Evolutionary conservation across 2,113 vertebrate species (phyloP).

Genomic region (Acanthochromis polyacanthus): DNA sequence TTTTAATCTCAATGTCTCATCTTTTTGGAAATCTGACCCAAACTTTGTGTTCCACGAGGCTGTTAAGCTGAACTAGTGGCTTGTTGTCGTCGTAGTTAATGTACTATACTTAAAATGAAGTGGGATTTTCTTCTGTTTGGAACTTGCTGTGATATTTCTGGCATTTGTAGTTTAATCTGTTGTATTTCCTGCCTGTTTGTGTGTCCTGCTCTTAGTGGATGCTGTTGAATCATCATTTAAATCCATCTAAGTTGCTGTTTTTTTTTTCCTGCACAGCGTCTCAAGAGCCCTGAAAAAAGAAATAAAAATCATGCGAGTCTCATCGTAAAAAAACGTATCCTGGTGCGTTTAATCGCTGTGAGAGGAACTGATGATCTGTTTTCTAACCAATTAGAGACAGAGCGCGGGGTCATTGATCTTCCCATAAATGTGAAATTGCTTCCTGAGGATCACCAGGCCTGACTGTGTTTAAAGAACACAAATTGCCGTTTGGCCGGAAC

Average conservation of each 20-base stretch:
- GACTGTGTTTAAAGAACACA: constrained; percentile 64
- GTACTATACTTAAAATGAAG: not conserved
- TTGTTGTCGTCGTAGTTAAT: not conserved
- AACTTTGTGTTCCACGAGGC: not conserved
- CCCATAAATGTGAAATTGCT: constrained; percentile 70
- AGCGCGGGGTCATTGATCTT: constrained; percentile 67
- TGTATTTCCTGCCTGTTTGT: not conserved
- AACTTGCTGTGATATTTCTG: not conserved
- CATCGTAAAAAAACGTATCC: constrained; percentile 17
- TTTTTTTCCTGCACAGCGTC: not conserved
- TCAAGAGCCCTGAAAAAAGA: constrained; percentile 10
- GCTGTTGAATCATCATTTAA: constrained; percentile 2
- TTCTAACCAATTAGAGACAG: constrained; percentile 70
- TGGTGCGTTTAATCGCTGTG: constrained; percentile 43
- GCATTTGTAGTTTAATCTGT: not conserved
- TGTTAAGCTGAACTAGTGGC: not conserved
- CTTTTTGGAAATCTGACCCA: not conserved
- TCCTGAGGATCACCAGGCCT: constrained; percentile 56
- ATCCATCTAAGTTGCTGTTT: not conserved
- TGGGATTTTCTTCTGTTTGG: not conserved
- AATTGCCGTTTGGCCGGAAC: constrained; percentile 44
- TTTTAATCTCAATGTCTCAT: no score
- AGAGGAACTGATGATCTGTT: constrained; percentile 57
- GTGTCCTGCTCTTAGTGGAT: not conserved
- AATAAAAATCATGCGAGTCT: constrained; percentile 28